A percentile compares a stretch with the other conserved stretches of the same genome.
These are phyloP conservation scores for Cryptotis parvus DNA, from an alignment of 2,113 vertebrate genomes.

Conservation along the genomic window DNA sequence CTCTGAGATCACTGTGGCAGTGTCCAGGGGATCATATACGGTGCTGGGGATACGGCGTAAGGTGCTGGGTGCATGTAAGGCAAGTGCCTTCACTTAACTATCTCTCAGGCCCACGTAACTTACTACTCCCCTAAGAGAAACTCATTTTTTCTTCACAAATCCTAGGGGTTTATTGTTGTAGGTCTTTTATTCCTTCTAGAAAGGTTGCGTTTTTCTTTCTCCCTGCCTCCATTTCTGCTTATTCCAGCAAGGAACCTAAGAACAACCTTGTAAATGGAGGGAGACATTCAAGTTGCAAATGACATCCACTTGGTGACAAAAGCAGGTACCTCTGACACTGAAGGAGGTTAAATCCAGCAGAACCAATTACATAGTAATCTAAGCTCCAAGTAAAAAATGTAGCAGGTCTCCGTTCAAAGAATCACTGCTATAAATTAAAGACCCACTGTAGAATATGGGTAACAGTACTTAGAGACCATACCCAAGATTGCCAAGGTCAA, in stretches of 20 bases:
- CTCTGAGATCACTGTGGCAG: too few relatives aligned
- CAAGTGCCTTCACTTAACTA: too few relatives aligned
- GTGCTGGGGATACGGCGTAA: too few relatives aligned
- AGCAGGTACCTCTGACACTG: neutral
- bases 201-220: neutral
- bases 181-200: slow-evolving; percentile 26
- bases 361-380: slow-evolving; percentile 93
- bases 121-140: slow-evolving; percentile 12
- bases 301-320: neutral
- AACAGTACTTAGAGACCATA: neutral
- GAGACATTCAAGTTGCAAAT: neutral
- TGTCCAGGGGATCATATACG: too few relatives aligned
- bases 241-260: neutral
- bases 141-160: slow-evolving; percentile 23
- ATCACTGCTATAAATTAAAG: neutral
- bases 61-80: too few relatives aligned
- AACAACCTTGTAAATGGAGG: neutral
- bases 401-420: neutral
- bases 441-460: neutral
- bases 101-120: neutral
- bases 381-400: slow-evolving; percentile 80
- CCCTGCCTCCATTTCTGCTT: neutral
- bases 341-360: slow-evolving; percentile 75
- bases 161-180: neutral
- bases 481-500: neutral